A percentile compares a stretch with the other conserved stretches of the same genome.
Conservation (phyloP, 2,113 vertebrate genomes). For the Peromyscus polionotus region DNA sequence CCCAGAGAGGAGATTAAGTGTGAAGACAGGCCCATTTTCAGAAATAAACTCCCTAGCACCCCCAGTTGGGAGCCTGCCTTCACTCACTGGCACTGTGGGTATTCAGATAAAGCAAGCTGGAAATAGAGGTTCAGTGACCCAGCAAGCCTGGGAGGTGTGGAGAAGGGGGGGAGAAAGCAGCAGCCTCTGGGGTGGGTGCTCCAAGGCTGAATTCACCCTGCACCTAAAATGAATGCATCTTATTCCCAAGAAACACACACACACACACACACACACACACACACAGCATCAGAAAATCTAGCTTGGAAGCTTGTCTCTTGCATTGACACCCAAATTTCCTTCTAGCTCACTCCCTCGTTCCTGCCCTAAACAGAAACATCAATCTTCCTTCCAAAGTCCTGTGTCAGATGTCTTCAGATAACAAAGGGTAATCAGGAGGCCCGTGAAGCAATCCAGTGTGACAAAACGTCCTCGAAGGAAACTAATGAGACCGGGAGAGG, state of each 20-base stretch:
- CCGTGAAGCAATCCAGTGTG: not conserved
- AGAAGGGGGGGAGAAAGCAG: not conserved
- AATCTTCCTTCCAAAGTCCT: not conserved
- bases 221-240: not conserved
- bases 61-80: not conserved
- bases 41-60: not conserved
- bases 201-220: not conserved
- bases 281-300: not conserved
- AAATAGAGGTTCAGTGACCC: conserved; percentile 3
- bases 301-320: not conserved
- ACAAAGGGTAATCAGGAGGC: not conserved
- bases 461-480: not conserved
- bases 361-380: not conserved
- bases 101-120: not conserved
- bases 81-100: not conserved
- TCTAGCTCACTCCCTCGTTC: not conserved
- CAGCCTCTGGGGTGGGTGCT: not conserved
- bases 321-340: not conserved
- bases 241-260: not conserved
- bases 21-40: not conserved
- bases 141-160: not conserved
- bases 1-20: not conserved
- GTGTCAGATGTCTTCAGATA: not conserved
- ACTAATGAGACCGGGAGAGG: rapidly evolving
- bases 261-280: not conserved